Evolutionary conservation across 2,797 vertebrate genomes (phyloP).

Genomic region (Molossus molossus): DNA sequence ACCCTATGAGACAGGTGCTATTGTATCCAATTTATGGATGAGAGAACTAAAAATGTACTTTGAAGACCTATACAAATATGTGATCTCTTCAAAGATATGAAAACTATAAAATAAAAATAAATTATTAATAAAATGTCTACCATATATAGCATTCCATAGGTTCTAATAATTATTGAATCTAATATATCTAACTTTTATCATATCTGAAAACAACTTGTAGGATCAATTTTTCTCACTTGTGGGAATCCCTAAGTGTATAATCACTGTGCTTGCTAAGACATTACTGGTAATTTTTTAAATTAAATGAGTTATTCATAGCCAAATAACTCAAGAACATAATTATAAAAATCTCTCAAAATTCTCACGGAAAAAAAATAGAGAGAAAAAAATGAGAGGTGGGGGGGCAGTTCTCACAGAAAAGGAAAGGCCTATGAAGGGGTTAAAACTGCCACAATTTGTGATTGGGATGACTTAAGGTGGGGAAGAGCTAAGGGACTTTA

Average conservation of each 20-base stretch:
- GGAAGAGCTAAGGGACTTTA: slow-evolving; percentile 17
- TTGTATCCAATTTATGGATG: slow-evolving; percentile 9
- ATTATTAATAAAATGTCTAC: slow-evolving; percentile 42
- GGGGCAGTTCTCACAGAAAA: neutral
- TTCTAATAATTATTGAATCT: slow-evolving; percentile 36
- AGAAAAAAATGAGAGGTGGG: neutral
- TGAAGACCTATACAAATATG: slow-evolving; percentile 51
- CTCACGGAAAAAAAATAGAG: neutral
- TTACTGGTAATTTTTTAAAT: slow-evolving; percentile 67
- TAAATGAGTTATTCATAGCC: slow-evolving; percentile 59
- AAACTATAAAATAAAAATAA: slow-evolving; percentile 59
- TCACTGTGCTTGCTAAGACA: slow-evolving; percentile 59
- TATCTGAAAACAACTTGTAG: slow-evolving; percentile 54
- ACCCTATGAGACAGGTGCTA: neutral
- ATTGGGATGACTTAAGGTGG: neutral
- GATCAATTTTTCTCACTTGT: slow-evolving; percentile 62
- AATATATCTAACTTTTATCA: slow-evolving; percentile 49
- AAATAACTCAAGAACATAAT: slow-evolving; percentile 60
- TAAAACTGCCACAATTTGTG: neutral
- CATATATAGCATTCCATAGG: neutral
- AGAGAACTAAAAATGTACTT: slow-evolving; percentile 56
- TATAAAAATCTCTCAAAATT: slow-evolving; percentile 60
- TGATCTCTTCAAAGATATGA: slow-evolving; percentile 9
- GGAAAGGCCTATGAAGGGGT: neutral
- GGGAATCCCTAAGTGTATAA: slow-evolving; percentile 58